These are phyloP conservation scores for Apodemia zela DNA, from an alignment of 2,888 invertebrate genomes.

Conservation along the genomic window DNA sequence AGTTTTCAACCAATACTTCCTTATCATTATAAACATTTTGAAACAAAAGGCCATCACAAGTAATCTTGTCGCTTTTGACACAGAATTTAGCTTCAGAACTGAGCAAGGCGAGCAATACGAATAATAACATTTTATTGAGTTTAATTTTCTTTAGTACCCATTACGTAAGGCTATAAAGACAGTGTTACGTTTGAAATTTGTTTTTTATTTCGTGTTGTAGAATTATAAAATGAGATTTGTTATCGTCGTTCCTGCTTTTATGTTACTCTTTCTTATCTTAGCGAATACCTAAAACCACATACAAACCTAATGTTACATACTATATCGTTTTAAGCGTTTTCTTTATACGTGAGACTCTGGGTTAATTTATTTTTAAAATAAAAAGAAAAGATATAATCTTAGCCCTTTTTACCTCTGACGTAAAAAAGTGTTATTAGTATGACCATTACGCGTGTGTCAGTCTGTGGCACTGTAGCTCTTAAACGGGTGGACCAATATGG, in stretches of 20 bases:
- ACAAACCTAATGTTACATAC: background rate
- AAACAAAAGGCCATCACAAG: constrained; percentile 58
- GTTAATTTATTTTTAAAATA: no score
- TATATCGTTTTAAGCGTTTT: background rate
- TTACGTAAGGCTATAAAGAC: constrained; percentile 20
- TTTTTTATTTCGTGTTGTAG: constrained; percentile 30
- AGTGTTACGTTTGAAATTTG: constrained; percentile 24
- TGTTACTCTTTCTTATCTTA: constrained; percentile 17
- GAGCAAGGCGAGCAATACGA: constrained; percentile 27
- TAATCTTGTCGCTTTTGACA: constrained; percentile 32
- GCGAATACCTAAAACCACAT: background rate
- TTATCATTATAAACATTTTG: constrained; percentile 55
- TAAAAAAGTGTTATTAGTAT: no score
- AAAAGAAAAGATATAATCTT: no score
- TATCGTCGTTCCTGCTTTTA: constrained; percentile 25
- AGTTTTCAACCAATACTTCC: constrained; percentile 43
- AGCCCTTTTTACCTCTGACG: no score
- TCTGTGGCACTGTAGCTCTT: no score
- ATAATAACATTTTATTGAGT: constrained; percentile 36
- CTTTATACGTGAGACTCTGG: no score
- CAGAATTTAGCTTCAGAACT: constrained; percentile 19
- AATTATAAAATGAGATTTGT: constrained; percentile 31
- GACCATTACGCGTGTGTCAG: no score
- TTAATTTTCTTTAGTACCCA: constrained; percentile 36
- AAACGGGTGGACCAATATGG: no score